A percentile compares a stretch with the other conserved stretches of the same genome.
Evolutionary conservation across 2,113 vertebrate genomes (phyloP).

Genomic region (Aix galericulata): DNA sequence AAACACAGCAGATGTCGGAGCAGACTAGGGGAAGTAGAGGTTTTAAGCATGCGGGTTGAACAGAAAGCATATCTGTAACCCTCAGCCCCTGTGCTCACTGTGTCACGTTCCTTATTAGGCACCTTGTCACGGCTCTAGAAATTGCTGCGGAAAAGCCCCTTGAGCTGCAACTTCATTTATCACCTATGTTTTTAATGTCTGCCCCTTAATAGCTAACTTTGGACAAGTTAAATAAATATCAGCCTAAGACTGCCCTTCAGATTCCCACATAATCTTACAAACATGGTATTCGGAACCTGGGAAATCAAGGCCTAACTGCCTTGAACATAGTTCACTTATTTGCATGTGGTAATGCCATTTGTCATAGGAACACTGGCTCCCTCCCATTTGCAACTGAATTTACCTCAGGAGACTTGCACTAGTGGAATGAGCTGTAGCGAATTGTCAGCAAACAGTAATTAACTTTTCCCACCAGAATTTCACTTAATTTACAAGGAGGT

Average conservation of each 20-base stretch:
- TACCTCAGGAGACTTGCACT: not conserved
- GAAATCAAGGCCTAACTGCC: not conserved
- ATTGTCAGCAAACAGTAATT: not conserved
- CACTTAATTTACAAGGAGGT: not conserved
- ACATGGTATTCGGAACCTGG: too few relatives aligned
- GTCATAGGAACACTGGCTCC: not conserved
- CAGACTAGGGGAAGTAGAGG: not conserved
- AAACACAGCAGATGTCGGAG: not conserved
- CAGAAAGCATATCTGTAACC: rapidly evolving
- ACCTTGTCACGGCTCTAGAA: not conserved
- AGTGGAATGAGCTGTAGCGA: not conserved
- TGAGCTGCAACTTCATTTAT: not conserved
- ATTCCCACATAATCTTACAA: not conserved
- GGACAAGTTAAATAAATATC: not conserved
- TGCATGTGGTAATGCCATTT: not conserved
- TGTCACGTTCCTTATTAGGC: not conserved
- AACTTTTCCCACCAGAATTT: not conserved
- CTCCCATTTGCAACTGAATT: not conserved
- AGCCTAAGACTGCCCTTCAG: not conserved
- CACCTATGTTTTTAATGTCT: not conserved
- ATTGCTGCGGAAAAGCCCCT: not conserved
- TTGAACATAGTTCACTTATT: not conserved
- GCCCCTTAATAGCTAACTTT: not conserved
- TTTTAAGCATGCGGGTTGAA: not conserved
- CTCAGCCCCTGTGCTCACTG: not conserved